Conservation (phyloP, 2,797 vertebrate species). For the Agapornis canus region DNA sequence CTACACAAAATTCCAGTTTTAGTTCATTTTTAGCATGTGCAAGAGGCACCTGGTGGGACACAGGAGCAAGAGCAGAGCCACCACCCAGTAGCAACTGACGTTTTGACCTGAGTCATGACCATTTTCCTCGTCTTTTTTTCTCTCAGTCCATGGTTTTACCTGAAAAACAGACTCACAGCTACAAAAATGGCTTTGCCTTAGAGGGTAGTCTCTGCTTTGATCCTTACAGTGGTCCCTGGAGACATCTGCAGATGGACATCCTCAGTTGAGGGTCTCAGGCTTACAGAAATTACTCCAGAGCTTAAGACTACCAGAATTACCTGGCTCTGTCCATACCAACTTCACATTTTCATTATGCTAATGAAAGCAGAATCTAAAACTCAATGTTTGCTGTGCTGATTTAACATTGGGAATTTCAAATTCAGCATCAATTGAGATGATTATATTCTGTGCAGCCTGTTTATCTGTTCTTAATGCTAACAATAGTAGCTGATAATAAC, state of each 20-base stretch:
- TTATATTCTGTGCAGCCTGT: not conserved
- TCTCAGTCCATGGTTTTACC: not conserved
- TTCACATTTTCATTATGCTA: not conserved
- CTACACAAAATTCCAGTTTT: not conserved
- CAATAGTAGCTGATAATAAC: not conserved
- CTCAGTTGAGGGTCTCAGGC: not conserved
- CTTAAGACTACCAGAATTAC: not conserved
- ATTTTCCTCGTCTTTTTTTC: not conserved
- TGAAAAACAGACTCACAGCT: not conserved
- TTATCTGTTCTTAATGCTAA: not conserved
- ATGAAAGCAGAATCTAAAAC: not conserved
- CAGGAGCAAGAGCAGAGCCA: not conserved
- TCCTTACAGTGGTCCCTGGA: not conserved
- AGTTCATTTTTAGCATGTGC: not conserved
- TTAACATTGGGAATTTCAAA: not conserved
- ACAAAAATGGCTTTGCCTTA: not conserved
- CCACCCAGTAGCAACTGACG: not conserved
- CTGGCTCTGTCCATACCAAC: not conserved
- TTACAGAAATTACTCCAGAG: not conserved
- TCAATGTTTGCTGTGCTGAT: not conserved
- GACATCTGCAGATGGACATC: not conserved
- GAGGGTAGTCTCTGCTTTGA: not conserved
- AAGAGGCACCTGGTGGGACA: not conserved
- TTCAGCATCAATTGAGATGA: not conserved
- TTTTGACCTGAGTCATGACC: not conserved